A percentile compares a stretch with the other conserved stretches of the same genome.
Conservation (phyloP, 2,113 vertebrate genomes). For the Rhadina sibilatrix region DNA sequence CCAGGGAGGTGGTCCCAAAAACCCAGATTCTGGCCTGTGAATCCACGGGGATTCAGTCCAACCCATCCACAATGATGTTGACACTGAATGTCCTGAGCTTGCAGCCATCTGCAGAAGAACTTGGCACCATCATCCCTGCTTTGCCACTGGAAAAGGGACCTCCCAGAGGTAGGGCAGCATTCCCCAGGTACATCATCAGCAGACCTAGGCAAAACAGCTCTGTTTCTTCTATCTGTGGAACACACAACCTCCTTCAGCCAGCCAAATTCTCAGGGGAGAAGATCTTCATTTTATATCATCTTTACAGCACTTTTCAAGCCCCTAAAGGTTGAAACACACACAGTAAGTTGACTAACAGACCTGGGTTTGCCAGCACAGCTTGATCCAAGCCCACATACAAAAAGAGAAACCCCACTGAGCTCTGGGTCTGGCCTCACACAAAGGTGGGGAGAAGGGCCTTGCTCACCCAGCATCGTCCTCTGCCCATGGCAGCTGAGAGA, state of each 20-base stretch:
- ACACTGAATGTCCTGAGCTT: neutral
- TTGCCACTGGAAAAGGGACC: neutral
- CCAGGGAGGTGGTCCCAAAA: neutral
- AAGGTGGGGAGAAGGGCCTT: neutral
- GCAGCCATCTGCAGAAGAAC: neutral
- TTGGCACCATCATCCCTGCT: accelerated
- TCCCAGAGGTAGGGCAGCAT: neutral
- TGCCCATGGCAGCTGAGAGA: accelerated
- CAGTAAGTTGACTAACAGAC: neutral
- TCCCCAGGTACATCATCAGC: neutral
- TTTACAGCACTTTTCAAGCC: neutral
- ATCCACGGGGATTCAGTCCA: neutral
- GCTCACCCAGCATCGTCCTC: neutral
- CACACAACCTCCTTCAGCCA: neutral
- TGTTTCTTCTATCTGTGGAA: neutral
- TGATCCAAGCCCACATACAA: neutral
- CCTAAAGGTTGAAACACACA: neutral
- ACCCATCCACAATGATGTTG: neutral
- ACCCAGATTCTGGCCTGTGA: neutral
- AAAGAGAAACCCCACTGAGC: neutral
- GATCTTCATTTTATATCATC: neutral
- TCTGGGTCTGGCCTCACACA: accelerated
- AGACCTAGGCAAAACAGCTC: neutral
- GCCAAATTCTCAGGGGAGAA: neutral
- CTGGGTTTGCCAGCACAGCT: neutral